These are phyloP conservation scores for Stichodactyla helianthus DNA, from an alignment of 64 coral and sea anemone species.

Conservation along the genomic window DNA sequence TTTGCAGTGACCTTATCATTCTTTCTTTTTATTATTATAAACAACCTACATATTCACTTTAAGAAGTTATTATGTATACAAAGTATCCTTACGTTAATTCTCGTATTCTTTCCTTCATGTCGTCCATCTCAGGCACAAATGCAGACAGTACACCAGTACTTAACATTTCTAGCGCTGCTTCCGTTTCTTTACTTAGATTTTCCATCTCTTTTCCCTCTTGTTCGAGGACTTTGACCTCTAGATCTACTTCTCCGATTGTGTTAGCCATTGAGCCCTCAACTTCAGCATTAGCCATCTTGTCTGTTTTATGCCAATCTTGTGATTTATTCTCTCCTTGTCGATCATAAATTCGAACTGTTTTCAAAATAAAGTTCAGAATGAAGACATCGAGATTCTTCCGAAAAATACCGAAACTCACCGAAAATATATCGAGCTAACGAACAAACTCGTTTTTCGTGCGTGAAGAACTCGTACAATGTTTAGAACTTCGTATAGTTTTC, in stretches of 20 bases:
- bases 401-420: not conserved
- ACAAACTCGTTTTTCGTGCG: too few species aligned
- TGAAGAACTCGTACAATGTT: not conserved
- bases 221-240: not conserved
- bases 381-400: not conserved
- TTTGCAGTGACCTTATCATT: too few species aligned
- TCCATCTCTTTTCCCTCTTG: not conserved
- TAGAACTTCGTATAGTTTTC: not conserved
- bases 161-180: conserved; percentile 59
- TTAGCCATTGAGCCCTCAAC: not conserved
- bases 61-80: too few species aligned
- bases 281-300: not conserved
- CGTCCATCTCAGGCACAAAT: conserved; percentile 69
- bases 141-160: conserved; percentile 57
- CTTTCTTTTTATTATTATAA: not conserved
- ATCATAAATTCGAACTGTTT: not conserved
- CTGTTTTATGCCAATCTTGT: not conserved
- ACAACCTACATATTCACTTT: not conserved
- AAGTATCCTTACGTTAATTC: conserved; percentile 72
- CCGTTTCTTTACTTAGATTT: not conserved
- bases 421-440: not conserved
- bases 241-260: not conserved
- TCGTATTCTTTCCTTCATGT: conserved; percentile 48
- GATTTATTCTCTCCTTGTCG: not conserved
- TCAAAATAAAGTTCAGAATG: not conserved